These are phyloP conservation scores for Desoria tigrina DNA, from an alignment of 2,888 invertebrate genomes.

Conservation along the genomic window DNA sequence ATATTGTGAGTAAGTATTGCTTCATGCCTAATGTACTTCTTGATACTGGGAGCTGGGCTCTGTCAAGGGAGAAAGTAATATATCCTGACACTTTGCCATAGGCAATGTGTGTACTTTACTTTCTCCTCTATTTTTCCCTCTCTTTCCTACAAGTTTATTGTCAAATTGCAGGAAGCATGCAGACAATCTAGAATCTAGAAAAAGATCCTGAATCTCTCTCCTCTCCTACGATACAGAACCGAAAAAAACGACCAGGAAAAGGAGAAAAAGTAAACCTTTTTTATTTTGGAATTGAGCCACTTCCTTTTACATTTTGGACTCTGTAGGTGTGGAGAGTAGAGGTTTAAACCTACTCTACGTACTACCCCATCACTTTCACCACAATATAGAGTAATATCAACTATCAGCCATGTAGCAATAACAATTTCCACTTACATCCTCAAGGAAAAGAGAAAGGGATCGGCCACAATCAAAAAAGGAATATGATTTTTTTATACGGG, in stretches of 20 bases:
- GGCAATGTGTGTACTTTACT: slow-evolving; percentile 23
- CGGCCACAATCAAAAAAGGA: slow-evolving; percentile 19
- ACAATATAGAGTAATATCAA: too few species aligned
- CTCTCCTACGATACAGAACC: slow-evolving; percentile 15
- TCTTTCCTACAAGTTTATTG: slow-evolving; percentile 13
- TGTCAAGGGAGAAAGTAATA: slow-evolving; percentile 37
- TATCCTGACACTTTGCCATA: slow-evolving; percentile 39
- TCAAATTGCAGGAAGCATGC: slow-evolving; percentile 23
- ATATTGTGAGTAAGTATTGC: too few species aligned
- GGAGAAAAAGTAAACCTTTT: slow-evolving; percentile 22
- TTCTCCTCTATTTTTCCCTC: slow-evolving; percentile 7
- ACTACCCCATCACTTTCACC: too few species aligned
- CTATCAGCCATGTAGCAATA: background rate
- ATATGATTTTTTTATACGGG: slow-evolving; percentile 19
- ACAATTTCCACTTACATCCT: slow-evolving; percentile 4
- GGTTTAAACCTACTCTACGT: too few species aligned
- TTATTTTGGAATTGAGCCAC: slow-evolving; percentile 17
- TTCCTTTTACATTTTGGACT: background rate
- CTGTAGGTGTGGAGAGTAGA: background rate
- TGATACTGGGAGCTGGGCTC: slow-evolving; percentile 8
- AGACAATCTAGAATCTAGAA: slow-evolving; percentile 18
- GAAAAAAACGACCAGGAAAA: slow-evolving; percentile 13
- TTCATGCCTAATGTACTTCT: slow-evolving; percentile 4
- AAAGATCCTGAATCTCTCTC: slow-evolving; percentile 33
- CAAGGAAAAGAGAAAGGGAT: slow-evolving; percentile 15